Evolutionary conservation across 2,113 vertebrate genomes (phyloP), one percentile per base, ranked within the genome.

Genomic region (Sceloporus tristichus): DNA sequence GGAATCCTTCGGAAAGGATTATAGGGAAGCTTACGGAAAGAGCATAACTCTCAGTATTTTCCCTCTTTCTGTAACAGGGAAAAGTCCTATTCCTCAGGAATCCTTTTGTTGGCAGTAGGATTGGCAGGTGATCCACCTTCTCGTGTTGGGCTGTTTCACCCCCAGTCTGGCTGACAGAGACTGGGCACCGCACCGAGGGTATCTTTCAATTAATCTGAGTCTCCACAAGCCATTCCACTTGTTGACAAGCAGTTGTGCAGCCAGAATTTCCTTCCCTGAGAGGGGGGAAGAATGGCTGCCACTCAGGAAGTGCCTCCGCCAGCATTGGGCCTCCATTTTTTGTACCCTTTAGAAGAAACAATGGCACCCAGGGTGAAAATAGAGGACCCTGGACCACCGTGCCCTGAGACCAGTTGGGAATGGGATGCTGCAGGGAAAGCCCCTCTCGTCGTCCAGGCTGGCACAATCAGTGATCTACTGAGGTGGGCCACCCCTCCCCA

Each of bases 261-360:
- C n/a, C 13, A n/a, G 10, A 42, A 14, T 11, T 18, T 25, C 70
- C 19, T 65, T 56, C 56, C 71, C 42, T 48, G 40, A 2, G 34
- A 18, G 2, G 21, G 59, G 62, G 34, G 42, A 42, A 75, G 77
- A 83, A 88, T 88, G 87, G 87, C 87, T 19, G 25, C 87, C 81
- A 88, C 87, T 21, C 87, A 88, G 71, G 87, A 88, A 82, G 87
- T 88, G 48, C 87, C 87, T 40, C 87, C 81, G 9, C 87, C 87
- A 7, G 87, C 87, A 14, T 54, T 88, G 42, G 87, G 87, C 80
- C 87, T 88, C 80, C 87, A 88, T 68, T 88, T 88, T 77, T 78
- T 88, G 42, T 88, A 83, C 74, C 87, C 87, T 8, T 83, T 88
- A 83, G 87, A 88, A 83, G 87, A 88, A 66, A 88, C 87, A 2